These are phyloP conservation scores for Melierax canorus DNA, from an alignment of 2,113 vertebrate genomes.

Conservation along the genomic window DNA sequence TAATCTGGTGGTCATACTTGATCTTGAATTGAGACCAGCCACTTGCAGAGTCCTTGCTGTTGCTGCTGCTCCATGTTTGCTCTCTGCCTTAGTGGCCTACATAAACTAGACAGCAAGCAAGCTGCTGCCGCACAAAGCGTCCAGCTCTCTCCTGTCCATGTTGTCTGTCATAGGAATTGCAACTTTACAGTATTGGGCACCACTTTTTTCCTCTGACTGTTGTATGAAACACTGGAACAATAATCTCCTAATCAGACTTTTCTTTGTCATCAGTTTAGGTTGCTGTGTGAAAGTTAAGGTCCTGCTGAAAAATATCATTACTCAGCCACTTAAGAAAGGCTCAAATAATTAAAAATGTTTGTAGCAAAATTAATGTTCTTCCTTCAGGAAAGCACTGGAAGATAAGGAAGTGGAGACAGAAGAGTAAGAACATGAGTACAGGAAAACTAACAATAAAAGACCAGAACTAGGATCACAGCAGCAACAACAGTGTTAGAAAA, in stretches of 20 bases:
- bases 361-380: not conserved
- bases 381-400: not conserved
- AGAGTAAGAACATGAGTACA: not conserved
- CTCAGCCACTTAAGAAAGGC: not conserved
- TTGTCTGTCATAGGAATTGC: not conserved
- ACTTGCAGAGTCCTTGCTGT: not conserved
- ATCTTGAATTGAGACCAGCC: not conserved
- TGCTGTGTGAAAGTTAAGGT: not conserved
- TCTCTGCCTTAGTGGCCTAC: not conserved
- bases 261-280: not conserved
- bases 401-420: not conserved
- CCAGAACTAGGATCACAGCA: not conserved
- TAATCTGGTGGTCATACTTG: not conserved
- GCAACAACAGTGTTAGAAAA: not conserved
- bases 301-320: not conserved
- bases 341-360: not conserved
- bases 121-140: fast-evolving
- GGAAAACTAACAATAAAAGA: not conserved
- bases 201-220: not conserved
- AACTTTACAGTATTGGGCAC: not conserved
- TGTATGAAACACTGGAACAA: not conserved
- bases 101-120: not conserved
- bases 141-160: not conserved
- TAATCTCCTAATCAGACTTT: not conserved
- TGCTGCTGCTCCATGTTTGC: not conserved